Evolutionary conservation across 2,888 invertebrate genomes (phyloP).

Genomic region (Spialia ferax): DNA sequence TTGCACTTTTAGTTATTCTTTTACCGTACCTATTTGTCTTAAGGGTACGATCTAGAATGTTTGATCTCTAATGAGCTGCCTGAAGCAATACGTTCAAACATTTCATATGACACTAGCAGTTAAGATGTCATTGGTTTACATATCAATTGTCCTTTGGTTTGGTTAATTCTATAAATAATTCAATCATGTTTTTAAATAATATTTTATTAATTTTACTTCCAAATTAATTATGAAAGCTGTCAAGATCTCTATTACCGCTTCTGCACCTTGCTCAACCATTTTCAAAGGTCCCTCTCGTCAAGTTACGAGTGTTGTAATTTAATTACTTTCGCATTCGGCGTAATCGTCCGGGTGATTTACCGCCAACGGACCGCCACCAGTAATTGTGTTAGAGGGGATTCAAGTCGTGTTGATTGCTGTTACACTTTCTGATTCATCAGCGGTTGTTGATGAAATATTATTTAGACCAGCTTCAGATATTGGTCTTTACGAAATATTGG

Average conservation of each 20-base stretch:
- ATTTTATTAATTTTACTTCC: too few relatives aligned
- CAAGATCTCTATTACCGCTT: slow-evolving; percentile 9
- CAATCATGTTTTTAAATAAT: too few relatives aligned
- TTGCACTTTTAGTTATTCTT: too few relatives aligned
- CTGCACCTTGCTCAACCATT: neutral
- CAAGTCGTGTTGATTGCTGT: slow-evolving; percentile 24
- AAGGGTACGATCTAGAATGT: too few relatives aligned
- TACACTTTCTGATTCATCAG: slow-evolving; percentile 3
- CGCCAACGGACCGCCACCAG: slow-evolving; percentile 47
- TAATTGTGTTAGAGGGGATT: slow-evolving; percentile 45
- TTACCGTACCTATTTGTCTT: too few relatives aligned
- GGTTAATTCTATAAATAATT: too few relatives aligned
- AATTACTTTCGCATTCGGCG: slow-evolving; percentile 65
- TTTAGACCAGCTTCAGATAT: neutral
- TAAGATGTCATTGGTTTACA: too few relatives aligned
- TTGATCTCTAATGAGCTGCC: too few relatives aligned
- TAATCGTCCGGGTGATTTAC: slow-evolving; percentile 67
- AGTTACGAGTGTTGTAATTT: slow-evolving; percentile 69
- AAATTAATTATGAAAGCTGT: neutral
- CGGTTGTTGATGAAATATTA: slow-evolving; percentile 2
- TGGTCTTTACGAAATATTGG: too few relatives aligned
- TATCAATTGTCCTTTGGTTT: too few relatives aligned
- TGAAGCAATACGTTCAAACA: too few relatives aligned
- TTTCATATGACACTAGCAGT: too few relatives aligned
- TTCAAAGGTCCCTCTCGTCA: slow-evolving; percentile 48